A percentile compares a stretch with the other conserved stretches of the same genome.
These are phyloP conservation scores for Sympetrum striolatum DNA, from an alignment of 2,888 invertebrate genomes.

Conservation along the genomic window DNA sequence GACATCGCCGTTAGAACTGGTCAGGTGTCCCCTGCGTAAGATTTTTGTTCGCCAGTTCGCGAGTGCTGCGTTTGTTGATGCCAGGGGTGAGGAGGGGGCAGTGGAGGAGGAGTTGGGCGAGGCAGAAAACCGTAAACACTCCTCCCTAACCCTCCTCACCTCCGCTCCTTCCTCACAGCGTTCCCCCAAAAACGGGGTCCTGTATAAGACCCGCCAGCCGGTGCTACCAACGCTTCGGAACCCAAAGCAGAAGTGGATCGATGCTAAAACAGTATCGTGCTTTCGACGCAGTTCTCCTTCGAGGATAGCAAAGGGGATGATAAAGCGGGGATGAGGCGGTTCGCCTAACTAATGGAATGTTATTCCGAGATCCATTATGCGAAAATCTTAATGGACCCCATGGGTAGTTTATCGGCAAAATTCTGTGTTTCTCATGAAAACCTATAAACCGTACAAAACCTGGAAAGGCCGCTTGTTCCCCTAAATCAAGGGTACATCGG, in stretches of 20 bases:
- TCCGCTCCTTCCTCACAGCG: constrained; percentile 44
- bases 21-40: not conserved
- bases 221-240: constrained; percentile 11
- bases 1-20: not conserved
- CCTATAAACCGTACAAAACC: no score
- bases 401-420: no score
- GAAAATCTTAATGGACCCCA: no score
- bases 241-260: not conserved
- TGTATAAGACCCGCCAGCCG: not conserved
- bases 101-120: not conserved
- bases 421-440: no score
- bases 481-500: no score
- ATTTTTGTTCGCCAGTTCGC: not conserved
- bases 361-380: no score
- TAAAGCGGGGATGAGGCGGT: not conserved
- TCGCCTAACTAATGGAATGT: no score
- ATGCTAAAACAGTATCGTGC: constrained; percentile 7
- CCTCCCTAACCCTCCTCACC: constrained; percentile 16
- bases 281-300: not conserved
- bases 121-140: not conserved
- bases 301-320: not conserved
- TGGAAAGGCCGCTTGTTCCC: no score
- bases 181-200: not conserved
- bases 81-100: not conserved
- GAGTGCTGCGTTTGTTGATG: not conserved